Conservation (phyloP, 2,888 invertebrate species). For the Sphaerophoria rueppellii region DNA sequence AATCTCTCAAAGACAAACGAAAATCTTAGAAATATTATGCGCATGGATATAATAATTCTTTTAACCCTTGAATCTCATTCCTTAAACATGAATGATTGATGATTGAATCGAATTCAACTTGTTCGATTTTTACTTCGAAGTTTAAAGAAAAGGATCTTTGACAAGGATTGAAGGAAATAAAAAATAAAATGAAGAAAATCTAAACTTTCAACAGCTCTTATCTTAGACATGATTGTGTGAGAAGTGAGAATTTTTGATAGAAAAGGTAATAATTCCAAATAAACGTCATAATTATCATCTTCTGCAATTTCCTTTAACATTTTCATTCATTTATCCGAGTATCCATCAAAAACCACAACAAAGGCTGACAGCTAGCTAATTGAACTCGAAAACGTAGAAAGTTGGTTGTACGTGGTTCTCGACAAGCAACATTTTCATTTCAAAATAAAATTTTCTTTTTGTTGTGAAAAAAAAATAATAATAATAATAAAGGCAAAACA, state of each 20-base stretch:
- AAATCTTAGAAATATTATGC: too few relatives aligned
- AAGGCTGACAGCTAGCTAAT: constrained; percentile 5
- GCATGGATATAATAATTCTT: background rate
- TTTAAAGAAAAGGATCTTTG: background rate
- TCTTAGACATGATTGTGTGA: background rate
- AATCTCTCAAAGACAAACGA: background rate
- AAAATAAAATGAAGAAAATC: background rate
- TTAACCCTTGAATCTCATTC: constrained; percentile 1
- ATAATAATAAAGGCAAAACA: too few relatives aligned
- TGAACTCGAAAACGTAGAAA: background rate
- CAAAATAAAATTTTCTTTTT: background rate
- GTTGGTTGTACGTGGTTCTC: too few relatives aligned
- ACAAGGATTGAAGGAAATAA: constrained; percentile 10
- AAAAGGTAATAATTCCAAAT: constrained; percentile 1
- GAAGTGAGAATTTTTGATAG: background rate
- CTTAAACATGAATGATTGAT: constrained; percentile 27
- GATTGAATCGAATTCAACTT: constrained; percentile 16
- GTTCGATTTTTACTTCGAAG: constrained; percentile 5
- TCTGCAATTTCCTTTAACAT: background rate
- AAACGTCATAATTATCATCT: constrained; percentile 4
- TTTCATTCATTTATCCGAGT: background rate
- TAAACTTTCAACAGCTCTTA: constrained; percentile 22
- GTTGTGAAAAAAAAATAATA: background rate
- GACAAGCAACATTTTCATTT: background rate
- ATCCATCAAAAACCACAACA: background rate